Base-by-base conservation (phyloP, 1,140 invertebrate species). In the Procambarus virginalis region DNA sequence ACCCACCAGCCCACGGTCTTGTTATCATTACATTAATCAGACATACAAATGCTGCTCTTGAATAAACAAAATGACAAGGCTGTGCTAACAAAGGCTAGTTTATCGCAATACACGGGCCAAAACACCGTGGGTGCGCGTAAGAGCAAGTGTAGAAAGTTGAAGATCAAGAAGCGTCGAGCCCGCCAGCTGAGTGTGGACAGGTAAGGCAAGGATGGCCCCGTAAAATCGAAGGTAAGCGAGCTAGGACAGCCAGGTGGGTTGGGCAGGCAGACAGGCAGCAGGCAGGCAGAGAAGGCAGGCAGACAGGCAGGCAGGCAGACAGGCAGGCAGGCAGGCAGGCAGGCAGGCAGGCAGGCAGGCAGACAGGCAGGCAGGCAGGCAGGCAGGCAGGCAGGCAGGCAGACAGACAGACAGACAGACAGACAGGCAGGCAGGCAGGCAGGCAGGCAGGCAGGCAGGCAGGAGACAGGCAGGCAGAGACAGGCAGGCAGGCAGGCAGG, bases 161-260 rank as follows among this genome's bases (percentile, higher is more conserved):
- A 34, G 68, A 20, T 2, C 5, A 6, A 73, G n/a, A 73, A 73
- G 20, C 68, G 68, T 73, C 68, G n/a, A 73, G 5, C 68, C 68
- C 68, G 68, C 68, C 68, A 73, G n/a, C 68, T n/a, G 5, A 34
- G n/a, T 0, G 14, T 34, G 68, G n/a, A 22, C 68, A 73, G 68
- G 68, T 73, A 73, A 34, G n/a, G n/a, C 22, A 4, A 73, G 68
- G 68, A 73, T 73, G 68, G 68, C n/a, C n/a, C 68, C n/a, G n/a
- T 73, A 73, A 73, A 73, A 73, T 73, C 68, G 68, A 73, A 73
- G 68, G 68, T 73, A 73, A 34, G 68, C 2, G 68, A 34, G 6
- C n/a, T 2, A 73, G n/a, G 22, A 73, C 68, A 34, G n/a, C n/a
- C 68, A 73, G 68, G 68, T 73, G 68, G 68, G 68, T 73, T 34